A percentile compares a stretch with the other conserved stretches of the same genome.
Evolutionary conservation across 2,113 vertebrate genomes (phyloP).

Genomic region (Oreochromis niloticus): DNA sequence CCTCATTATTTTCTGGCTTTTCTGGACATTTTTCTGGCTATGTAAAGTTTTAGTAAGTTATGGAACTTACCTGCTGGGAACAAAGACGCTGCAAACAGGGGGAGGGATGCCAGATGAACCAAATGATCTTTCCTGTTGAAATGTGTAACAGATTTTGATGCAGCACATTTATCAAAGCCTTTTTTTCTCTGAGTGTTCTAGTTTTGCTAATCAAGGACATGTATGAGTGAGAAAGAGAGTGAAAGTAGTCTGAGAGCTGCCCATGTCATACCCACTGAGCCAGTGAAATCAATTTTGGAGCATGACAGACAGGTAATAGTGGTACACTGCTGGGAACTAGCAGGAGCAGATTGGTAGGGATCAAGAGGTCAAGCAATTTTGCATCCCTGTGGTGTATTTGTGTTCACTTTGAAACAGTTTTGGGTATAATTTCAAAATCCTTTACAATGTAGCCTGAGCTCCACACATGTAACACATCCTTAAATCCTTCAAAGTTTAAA

Average conservation of each 20-base stretch:
- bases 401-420: not conserved
- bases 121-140: not conserved
- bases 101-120: not conserved
- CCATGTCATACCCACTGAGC: slow-evolving; percentile 4
- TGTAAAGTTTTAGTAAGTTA: not conserved
- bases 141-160: not conserved
- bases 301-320: slow-evolving; percentile 12
- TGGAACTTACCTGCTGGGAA: not conserved
- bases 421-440: not conserved
- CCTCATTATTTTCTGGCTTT: not conserved
- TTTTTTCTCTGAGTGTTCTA: not conserved
- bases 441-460: not conserved
- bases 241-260: not conserved
- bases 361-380: slow-evolving; percentile 29
- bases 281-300: slow-evolving; percentile 10
- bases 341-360: not conserved
- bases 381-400: slow-evolving; percentile 8
- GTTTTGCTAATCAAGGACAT: not conserved
- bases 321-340: not conserved
- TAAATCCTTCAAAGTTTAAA: not conserved
- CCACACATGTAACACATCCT: not conserved
- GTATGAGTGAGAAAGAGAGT: not conserved
- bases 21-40: not conserved
- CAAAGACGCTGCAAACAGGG: not conserved
- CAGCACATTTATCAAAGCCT: not conserved